phyloP scores from a whole-genome alignment of 2,113 vertebrate genomes.

The Bubo blakistoni region DNA sequence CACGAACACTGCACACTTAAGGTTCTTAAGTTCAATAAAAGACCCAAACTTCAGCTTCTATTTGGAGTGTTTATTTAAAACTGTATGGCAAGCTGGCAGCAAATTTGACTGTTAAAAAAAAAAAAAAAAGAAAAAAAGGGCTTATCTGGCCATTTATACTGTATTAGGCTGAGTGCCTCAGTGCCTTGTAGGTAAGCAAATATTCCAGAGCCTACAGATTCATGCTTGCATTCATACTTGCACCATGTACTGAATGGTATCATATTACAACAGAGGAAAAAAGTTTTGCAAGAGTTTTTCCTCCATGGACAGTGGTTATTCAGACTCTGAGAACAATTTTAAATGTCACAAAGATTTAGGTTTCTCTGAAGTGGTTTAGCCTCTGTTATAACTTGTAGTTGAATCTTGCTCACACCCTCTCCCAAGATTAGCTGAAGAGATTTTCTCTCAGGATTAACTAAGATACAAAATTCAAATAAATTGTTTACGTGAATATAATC shows the following conservation, averaged over 20 bases:
- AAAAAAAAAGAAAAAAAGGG: neutral
- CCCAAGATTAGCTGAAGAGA: neutral
- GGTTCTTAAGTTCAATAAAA: neutral
- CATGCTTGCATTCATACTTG: accelerated
- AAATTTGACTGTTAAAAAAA: neutral
- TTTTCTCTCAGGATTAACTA: neutral
- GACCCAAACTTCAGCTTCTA: neutral
- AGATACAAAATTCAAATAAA: neutral
- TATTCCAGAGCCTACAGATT: neutral
- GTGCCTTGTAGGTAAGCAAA: neutral
- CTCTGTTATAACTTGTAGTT: neutral
- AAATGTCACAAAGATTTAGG: neutral
- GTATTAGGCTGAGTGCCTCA: neutral
- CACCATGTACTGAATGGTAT: too few relatives aligned
- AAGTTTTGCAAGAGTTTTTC: neutral
- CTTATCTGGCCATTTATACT: neutral
- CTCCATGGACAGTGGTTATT: neutral
- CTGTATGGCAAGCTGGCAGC: neutral
- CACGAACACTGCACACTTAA: neutral
- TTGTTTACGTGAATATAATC: neutral
- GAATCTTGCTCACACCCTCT: neutral
- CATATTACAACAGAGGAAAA: neutral
- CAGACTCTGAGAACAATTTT: neutral
- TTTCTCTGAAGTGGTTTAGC: neutral
- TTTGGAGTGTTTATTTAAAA: neutral